A percentile compares a stretch with the other conserved stretches of the same genome.
Conservation (phyloP, 2,113 vertebrate genomes). For the Boulengeromyrus knoepffleri region DNA sequence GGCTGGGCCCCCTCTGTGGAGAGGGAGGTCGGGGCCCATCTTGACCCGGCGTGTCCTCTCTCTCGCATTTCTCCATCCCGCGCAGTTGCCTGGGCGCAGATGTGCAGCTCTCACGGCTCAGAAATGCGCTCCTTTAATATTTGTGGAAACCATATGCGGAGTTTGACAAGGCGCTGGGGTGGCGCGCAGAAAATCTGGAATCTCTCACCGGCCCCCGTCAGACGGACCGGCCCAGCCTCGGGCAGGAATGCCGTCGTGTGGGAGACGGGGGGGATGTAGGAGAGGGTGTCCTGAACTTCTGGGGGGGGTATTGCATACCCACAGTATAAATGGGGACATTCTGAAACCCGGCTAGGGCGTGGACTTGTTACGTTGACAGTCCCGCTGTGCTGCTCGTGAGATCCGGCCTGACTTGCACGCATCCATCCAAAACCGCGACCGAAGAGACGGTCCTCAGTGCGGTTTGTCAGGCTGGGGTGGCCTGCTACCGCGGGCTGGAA, state of each 20-base stretch:
- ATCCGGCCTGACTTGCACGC: not conserved
- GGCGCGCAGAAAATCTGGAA: not conserved
- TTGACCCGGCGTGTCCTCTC: not conserved
- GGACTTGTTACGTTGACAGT: not conserved
- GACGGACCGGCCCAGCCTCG: not conserved
- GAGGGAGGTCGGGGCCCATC: not conserved
- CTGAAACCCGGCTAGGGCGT: not conserved
- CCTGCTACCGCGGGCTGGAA: not conserved
- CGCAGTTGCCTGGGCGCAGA: not conserved
- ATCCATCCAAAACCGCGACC: not conserved
- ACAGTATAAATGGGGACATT: not conserved
- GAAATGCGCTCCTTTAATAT: slow-evolving; percentile 11
- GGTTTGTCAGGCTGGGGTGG: not conserved
- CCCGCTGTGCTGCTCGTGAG: too few species aligned
- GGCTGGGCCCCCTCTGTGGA: not conserved
- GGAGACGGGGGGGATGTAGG: not conserved
- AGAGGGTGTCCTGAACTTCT: not conserved
- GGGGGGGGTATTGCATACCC: not conserved
- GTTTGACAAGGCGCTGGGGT: not conserved
- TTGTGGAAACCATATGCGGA: slow-evolving; percentile 15
- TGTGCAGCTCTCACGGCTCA: slow-evolving; percentile 34
- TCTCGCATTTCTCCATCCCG: not conserved
- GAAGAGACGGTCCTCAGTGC: not conserved
- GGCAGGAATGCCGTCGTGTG: not conserved
- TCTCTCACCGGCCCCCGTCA: not conserved